These are phyloP conservation scores for Crocidura indochinensis DNA, from an alignment of 2,797 vertebrate genomes.

Conservation along the genomic window DNA sequence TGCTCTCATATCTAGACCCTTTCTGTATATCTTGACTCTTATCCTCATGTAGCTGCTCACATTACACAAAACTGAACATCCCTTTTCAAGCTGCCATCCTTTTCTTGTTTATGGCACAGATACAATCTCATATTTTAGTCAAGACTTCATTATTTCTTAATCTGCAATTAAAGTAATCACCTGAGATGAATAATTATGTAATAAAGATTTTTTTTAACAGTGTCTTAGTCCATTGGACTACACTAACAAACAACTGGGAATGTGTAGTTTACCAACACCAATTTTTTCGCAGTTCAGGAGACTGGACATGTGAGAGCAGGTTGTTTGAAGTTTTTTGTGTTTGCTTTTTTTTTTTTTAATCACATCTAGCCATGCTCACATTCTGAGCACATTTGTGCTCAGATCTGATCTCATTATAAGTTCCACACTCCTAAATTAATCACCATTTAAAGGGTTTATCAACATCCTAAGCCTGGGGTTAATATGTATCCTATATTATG, in stretches of 20 bases:
- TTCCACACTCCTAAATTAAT: neutral
- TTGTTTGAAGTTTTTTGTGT: accelerated
- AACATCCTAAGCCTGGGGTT: too few species aligned
- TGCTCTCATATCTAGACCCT: too few species aligned
- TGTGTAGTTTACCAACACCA: neutral
- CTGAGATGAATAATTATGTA: neutral
- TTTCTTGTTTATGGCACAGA: neutral
- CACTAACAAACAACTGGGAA: too few species aligned
- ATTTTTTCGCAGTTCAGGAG: neutral
- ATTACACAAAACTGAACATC: neutral
- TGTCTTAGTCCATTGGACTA: neutral
- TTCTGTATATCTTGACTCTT: neutral
- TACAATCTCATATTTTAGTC: neutral
- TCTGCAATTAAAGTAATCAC: accelerated
- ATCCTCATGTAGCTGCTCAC: neutral
- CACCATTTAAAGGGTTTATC: neutral
- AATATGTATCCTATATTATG: neutral
- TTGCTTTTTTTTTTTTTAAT: too few species aligned
- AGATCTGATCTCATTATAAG: neutral
- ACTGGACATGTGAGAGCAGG: neutral
- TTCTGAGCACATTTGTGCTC: too few species aligned
- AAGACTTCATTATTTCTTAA: neutral
- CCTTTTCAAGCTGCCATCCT: too few species aligned
- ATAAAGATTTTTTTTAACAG: neutral
- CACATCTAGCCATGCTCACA: accelerated